Evolutionary conservation across 2,113 vertebrate species (phyloP).

Genomic region (Bubo blakistoni): DNA sequence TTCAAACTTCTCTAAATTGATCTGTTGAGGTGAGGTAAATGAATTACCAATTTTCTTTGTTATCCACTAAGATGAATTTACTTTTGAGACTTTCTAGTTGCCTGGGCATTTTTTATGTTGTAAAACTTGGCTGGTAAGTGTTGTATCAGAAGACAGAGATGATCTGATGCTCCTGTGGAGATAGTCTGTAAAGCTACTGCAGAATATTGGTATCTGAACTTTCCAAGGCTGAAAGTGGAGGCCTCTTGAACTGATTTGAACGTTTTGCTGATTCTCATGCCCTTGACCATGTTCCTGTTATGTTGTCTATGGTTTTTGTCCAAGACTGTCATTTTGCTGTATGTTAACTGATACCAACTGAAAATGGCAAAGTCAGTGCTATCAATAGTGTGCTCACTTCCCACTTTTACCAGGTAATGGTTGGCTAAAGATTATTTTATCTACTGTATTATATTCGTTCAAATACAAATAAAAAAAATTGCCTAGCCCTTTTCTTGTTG

Average conservation of each 20-base stretch:
- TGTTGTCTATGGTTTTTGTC: neutral
- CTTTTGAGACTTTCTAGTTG: neutral
- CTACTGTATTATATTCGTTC: neutral
- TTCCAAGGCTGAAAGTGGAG: neutral
- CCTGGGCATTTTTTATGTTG: neutral
- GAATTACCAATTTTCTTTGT: neutral
- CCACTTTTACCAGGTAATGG: neutral
- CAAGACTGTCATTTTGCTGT: neutral
- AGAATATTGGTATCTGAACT: neutral
- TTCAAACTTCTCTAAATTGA: neutral
- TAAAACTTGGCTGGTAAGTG: neutral
- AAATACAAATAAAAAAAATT: neutral
- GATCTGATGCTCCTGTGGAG: neutral
- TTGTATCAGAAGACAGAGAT: neutral
- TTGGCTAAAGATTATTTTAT: neutral
- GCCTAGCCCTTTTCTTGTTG: neutral
- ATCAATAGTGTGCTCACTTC: neutral
- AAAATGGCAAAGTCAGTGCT: neutral
- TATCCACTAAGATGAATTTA: neutral
- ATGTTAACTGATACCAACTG: neutral
- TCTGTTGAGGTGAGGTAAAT: neutral
- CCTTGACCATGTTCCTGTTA: neutral
- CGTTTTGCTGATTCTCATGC: neutral
- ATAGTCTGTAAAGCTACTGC: neutral
- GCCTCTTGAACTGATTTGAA: neutral